These are phyloP conservation scores for Eretmocerus hayati DNA, from an alignment of 2,888 invertebrate species.

Conservation along the genomic window DNA sequence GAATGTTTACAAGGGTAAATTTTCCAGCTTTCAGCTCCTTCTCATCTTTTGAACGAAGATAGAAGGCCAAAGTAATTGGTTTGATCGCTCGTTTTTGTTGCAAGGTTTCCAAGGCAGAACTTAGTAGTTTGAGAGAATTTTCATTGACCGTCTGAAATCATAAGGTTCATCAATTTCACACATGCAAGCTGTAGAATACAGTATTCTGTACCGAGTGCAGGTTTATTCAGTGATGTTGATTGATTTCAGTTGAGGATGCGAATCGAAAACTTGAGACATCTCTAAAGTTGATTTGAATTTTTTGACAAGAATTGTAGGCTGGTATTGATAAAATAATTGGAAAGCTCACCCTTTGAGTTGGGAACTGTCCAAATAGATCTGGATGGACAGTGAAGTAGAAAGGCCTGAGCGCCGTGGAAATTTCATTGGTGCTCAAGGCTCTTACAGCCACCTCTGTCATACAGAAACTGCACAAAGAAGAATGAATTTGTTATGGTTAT, in stretches of 20 bases:
- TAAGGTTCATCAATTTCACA: neutral
- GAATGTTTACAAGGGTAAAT: constrained; percentile 69
- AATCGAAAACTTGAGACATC: too few relatives aligned
- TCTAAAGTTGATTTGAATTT: too few relatives aligned
- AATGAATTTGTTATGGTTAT: neutral
- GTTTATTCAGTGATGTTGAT: too few relatives aligned
- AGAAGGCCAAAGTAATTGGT: constrained; percentile 69
- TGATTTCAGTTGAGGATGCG: too few relatives aligned
- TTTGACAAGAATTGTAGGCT: too few relatives aligned
- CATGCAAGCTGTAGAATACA: too few relatives aligned
- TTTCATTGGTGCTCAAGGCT: constrained; percentile 68
- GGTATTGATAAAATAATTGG: too few relatives aligned
- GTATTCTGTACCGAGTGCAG: too few relatives aligned
- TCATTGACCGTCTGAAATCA: constrained; percentile 74
- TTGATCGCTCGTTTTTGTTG: constrained; percentile 57
- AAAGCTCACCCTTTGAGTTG: constrained; percentile 69
- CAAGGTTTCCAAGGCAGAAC: constrained; percentile 74
- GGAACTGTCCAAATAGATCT: constrained; percentile 88
- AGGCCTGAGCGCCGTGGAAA: constrained; percentile 83
- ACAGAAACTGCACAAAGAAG: constrained; percentile 27
- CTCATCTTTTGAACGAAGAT: constrained; percentile 62
- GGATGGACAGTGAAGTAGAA: constrained; percentile 96
- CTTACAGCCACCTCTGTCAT: constrained; percentile 36
- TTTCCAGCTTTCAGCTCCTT: constrained; percentile 54
- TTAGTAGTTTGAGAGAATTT: constrained; percentile 79